phyloP scores from a whole-genome alignment of 2,797 vertebrate genomes.

The Paguma larvata region DNA sequence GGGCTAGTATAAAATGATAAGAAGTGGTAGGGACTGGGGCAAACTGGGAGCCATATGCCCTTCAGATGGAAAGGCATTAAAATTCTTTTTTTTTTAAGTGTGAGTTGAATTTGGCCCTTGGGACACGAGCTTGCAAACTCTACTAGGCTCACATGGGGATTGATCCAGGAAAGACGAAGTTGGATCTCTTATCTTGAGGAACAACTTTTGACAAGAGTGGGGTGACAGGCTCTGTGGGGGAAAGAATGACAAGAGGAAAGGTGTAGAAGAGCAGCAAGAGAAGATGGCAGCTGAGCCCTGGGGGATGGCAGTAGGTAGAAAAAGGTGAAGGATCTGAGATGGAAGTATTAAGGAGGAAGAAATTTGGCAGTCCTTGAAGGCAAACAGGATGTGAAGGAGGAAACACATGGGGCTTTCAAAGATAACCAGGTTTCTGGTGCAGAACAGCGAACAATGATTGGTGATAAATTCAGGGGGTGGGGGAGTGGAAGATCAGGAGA shows the following conservation, averaged over 20 bases:
- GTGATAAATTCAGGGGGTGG: not conserved
- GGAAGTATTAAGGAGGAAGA: not conserved
- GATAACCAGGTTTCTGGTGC: not conserved
- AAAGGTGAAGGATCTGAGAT: not conserved
- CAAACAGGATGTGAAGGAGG: not conserved
- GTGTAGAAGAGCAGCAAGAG: not conserved
- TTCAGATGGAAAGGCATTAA: not conserved
- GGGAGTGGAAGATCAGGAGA: not conserved
- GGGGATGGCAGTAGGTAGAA: not conserved
- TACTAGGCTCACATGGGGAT: not conserved
- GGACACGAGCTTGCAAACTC: not conserved
- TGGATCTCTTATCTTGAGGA: not conserved
- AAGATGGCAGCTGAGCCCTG: not conserved
- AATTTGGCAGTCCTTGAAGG: not conserved
- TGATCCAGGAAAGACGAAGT: not conserved
- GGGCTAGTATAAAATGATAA: not conserved
- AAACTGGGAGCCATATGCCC: not conserved
- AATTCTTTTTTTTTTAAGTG: not conserved
- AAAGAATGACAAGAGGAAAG: not conserved
- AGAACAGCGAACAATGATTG: not conserved
- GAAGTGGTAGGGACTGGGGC: not conserved
- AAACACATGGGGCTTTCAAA: not conserved
- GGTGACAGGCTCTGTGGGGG: not conserved
- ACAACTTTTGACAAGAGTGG: not conserved
- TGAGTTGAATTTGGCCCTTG: not conserved